Evolutionary conservation across 2,888 invertebrate species (phyloP).

Genomic region (Agrenia bidenticulata): DNA sequence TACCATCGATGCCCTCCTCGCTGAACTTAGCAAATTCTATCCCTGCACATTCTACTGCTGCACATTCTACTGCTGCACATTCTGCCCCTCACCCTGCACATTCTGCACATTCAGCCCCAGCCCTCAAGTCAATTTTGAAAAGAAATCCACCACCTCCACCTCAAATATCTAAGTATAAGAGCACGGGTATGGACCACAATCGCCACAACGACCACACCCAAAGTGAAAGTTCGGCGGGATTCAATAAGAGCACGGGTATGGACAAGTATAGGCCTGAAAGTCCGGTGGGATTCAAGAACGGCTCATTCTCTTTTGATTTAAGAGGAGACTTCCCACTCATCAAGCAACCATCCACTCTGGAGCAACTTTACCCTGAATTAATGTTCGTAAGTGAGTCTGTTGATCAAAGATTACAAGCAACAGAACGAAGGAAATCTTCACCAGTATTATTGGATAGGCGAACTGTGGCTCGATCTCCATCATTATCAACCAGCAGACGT

Average conservation of each 20-base stretch:
- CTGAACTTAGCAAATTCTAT: conserved; percentile 18
- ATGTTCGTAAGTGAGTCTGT: conserved; percentile 19
- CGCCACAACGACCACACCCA: neutral
- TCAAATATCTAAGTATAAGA: conserved; percentile 25
- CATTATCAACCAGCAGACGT: neutral
- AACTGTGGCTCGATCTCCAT: neutral
- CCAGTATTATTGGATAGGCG: neutral
- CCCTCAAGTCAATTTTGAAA: conserved; percentile 38
- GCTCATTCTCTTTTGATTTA: conserved; percentile 23
- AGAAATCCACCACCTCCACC: conserved; percentile 43
- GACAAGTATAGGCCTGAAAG: conserved; percentile 21
- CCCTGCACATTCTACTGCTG: too few species aligned
- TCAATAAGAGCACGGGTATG: neutral
- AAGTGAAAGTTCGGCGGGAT: conserved; percentile 16
- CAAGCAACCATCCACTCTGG: conserved; percentile 1
- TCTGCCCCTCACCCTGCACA: too few species aligned
- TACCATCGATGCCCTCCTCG: conserved; percentile 29
- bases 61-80: too few species aligned
- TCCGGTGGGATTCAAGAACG: conserved; percentile 14
- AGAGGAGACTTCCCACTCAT: conserved; percentile 23
- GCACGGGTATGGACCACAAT: conserved; percentile 9
- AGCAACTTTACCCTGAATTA: conserved; percentile 27
- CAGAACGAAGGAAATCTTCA: neutral
- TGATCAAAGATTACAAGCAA: neutral
- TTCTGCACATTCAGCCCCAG: conserved; percentile 1